A percentile compares a stretch with the other conserved stretches of the same genome.
Conservation (phyloP, 2,113 vertebrate species). For the Triplophysa siluroides region DNA sequence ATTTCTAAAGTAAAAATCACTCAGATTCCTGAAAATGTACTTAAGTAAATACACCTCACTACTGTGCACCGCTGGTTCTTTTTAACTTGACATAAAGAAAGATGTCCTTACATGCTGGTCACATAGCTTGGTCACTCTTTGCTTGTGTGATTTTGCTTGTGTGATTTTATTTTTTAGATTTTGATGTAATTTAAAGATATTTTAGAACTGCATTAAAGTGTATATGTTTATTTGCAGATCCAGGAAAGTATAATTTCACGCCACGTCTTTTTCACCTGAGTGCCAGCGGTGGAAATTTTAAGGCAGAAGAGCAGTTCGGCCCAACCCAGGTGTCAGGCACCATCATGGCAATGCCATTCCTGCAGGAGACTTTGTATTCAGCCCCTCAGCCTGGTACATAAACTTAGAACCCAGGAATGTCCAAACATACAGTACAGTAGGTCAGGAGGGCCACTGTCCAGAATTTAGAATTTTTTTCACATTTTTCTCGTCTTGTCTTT, state of each 20-base stretch:
- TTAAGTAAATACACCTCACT: too few species aligned
- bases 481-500: neutral
- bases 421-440: too few species aligned
- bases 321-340: conserved; percentile 63
- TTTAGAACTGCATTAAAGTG: neutral
- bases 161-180: conserved; percentile 3
- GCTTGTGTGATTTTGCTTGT: conserved; percentile 19
- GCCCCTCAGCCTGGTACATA: conserved; percentile 73
- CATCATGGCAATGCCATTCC: conserved; percentile 77
- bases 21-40: too few species aligned
- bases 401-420: neutral
- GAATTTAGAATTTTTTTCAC: neutral
- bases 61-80: too few species aligned
- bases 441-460: too few species aligned
- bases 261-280: conserved; percentile 74
- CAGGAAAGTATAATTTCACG: conserved; percentile 79
- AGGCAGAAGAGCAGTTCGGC: conserved; percentile 71
- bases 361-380: conserved; percentile 77
- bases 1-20: too few species aligned
- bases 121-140: neutral
- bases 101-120: neutral
- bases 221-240: conserved; percentile 63
- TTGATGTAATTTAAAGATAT: neutral
- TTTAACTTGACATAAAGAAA: neutral
- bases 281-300: conserved; percentile 71